A percentile compares a stretch with the other conserved stretches of the same genome.
Evolutionary conservation across 2,113 vertebrate genomes (phyloP).

Genomic region (Menura novaehollandiae): DNA sequence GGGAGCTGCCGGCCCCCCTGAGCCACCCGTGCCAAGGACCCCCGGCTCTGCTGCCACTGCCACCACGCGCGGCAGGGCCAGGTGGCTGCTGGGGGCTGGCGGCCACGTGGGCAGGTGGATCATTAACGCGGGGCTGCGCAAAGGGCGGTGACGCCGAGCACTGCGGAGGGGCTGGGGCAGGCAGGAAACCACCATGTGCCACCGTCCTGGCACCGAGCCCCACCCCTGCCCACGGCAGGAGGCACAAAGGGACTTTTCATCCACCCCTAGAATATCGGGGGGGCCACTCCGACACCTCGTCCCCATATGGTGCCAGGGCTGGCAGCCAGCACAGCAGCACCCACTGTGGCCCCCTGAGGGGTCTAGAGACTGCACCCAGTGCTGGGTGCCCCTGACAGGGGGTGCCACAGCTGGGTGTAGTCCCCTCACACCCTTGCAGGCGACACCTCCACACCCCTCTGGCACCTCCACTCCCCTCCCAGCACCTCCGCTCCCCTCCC

Average conservation of each 20-base stretch:
- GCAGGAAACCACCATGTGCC: background rate
- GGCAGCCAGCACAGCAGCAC: background rate
- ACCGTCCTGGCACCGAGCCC: background rate
- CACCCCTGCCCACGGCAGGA: background rate
- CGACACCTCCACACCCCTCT: background rate
- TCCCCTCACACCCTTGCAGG: background rate
- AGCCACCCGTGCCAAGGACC: accelerated
- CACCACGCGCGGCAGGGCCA: background rate
- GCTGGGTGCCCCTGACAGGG: background rate
- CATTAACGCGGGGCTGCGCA: background rate
- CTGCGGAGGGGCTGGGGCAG: accelerated
- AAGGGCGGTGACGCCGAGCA: background rate
- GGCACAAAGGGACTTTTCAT: background rate
- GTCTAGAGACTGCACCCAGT: background rate
- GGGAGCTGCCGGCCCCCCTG: background rate
- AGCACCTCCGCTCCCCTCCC: background rate
- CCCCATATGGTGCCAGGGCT: accelerated
- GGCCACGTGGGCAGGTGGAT: background rate
- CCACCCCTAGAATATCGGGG: accelerated
- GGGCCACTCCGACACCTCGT: accelerated
- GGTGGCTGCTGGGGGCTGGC: background rate
- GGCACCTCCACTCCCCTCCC: background rate
- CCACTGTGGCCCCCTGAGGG: accelerated
- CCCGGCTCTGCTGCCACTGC: background rate
- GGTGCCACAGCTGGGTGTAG: background rate